Conservation (phyloP, 2,797 vertebrate species). For the Karalla daura region DNA sequence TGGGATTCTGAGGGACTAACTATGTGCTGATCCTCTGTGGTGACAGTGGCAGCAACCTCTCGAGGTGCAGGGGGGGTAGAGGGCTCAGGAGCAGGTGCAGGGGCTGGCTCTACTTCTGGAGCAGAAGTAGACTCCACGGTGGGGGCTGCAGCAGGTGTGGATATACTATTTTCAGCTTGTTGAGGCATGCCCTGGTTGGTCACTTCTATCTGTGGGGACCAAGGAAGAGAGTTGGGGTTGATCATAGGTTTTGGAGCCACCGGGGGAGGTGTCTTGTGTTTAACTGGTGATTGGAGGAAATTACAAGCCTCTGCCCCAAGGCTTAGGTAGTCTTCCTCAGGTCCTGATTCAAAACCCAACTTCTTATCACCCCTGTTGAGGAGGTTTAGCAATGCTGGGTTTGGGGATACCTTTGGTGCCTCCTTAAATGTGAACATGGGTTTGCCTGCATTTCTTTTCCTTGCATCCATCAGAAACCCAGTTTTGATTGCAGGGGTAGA, state of each 20-base stretch:
- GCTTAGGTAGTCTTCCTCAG: slow-evolving; percentile 98
- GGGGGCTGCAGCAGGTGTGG: slow-evolving; percentile 76
- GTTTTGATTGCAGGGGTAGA: slow-evolving; percentile 93
- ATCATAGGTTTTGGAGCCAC: slow-evolving; percentile 95
- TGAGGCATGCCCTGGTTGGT: slow-evolving; percentile 85
- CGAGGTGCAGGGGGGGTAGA: slow-evolving; percentile 55
- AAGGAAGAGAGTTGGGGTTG: slow-evolving; percentile 88
- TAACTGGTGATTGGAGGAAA: slow-evolving; percentile 91
- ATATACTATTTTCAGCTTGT: slow-evolving; percentile 84
- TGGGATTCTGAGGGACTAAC: slow-evolving; percentile 73
- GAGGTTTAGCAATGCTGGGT: slow-evolving; percentile 92
- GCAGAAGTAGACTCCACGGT: slow-evolving; percentile 58
- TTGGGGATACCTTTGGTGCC: slow-evolving; percentile 92
- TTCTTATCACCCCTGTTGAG: slow-evolving; percentile 90
- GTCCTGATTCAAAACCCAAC: slow-evolving; percentile 91
- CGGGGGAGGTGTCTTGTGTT: slow-evolving; percentile 94
- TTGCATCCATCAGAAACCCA: slow-evolving; percentile 91
- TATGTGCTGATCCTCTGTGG: slow-evolving; percentile 66
- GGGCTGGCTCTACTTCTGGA: slow-evolving; percentile 70
- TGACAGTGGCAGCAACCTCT: slow-evolving; percentile 57
- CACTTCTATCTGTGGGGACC: slow-evolving; percentile 85
- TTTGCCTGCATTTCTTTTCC: slow-evolving; percentile 85
- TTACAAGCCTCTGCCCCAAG: slow-evolving; percentile 98
- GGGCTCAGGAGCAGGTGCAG: slow-evolving; percentile 72
- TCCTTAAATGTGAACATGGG: slow-evolving; percentile 99